These are phyloP conservation scores for Anticlea derivata DNA, from an alignment of 2,888 invertebrate species.

Conservation along the genomic window DNA sequence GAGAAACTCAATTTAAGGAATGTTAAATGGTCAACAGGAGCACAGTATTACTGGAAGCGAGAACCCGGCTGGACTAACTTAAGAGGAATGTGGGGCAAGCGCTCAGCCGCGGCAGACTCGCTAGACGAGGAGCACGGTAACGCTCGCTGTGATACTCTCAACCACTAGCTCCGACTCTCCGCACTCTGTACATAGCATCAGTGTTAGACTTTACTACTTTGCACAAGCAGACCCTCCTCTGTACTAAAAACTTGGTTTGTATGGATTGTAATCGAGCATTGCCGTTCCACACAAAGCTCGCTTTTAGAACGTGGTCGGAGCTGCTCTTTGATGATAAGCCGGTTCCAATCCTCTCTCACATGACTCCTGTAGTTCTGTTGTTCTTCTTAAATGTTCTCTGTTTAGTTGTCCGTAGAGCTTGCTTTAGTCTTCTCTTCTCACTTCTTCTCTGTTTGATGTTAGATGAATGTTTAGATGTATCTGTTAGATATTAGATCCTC, in stretches of 20 bases:
- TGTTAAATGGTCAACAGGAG: slow-evolving; percentile 76
- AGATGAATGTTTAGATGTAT: slow-evolving; percentile 29
- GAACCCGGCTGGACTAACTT: slow-evolving; percentile 92
- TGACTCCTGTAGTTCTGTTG: slow-evolving; percentile 29
- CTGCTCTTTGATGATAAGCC: neutral
- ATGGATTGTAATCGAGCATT: neutral
- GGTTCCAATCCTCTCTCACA: slow-evolving; percentile 22
- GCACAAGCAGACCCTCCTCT: neutral
- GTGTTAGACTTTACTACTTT: neutral
- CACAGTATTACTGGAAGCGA: slow-evolving; percentile 88
- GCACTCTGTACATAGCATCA: slow-evolving; percentile 24
- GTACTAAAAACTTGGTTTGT: neutral
- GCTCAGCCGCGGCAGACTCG: slow-evolving; percentile 59
- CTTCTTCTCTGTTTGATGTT: slow-evolving; percentile 32
- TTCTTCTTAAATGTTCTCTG: slow-evolving; percentile 29
- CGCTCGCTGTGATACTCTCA: slow-evolving; percentile 25
- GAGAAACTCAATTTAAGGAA: slow-evolving; percentile 26
- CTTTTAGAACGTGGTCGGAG: neutral
- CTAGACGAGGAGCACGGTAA: slow-evolving; percentile 67
- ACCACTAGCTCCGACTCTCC: slow-evolving; percentile 34
- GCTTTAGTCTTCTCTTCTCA: slow-evolving; percentile 28
- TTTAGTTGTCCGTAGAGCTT: slow-evolving; percentile 36
- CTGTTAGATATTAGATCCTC: slow-evolving; percentile 14
- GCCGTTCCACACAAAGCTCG: neutral
- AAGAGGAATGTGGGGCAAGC: slow-evolving; percentile 91